Evolutionary conservation across 1,140 invertebrate genomes (phyloP).

Genomic region (Orius laevigatus): DNA sequence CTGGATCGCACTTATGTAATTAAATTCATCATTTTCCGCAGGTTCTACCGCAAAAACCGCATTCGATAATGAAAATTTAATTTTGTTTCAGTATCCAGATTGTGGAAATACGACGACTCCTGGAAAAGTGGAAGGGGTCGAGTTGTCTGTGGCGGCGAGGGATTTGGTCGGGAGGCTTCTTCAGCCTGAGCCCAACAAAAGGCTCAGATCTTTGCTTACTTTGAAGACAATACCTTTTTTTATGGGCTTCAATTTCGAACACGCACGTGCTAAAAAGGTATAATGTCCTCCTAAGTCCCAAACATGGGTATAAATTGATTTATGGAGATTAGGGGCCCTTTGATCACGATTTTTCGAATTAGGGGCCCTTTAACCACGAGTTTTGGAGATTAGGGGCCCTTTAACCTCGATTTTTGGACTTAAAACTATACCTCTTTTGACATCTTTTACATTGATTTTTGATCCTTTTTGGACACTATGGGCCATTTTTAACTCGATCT

Average conservation of each 20-base stretch:
- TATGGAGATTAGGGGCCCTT: background rate
- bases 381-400: too few species aligned
- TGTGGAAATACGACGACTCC: constrained; percentile 17
- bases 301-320: background rate
- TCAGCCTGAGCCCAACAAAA: constrained; percentile 26
- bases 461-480: too few species aligned
- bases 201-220: constrained; percentile 29
- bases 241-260: constrained; percentile 30
- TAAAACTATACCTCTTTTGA: background rate
- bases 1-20: too few species aligned
- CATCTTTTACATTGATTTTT: too few species aligned
- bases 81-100: constrained; percentile 1
- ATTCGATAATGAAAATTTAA: background rate
- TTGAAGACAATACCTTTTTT: constrained; percentile 32
- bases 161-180: constrained; percentile 31
- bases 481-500: too few species aligned
- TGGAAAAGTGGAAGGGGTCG: constrained; percentile 16
- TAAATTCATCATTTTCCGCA: too few species aligned
- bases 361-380: too few species aligned
- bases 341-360: background rate
- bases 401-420: background rate
- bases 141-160: constrained; percentile 23
- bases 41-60: too few species aligned
- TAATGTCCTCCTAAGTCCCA: background rate
- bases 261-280: constrained; percentile 24